Base-by-base conservation (phyloP, 2,888 invertebrate genomes). In the Apantesis nais region DNA sequence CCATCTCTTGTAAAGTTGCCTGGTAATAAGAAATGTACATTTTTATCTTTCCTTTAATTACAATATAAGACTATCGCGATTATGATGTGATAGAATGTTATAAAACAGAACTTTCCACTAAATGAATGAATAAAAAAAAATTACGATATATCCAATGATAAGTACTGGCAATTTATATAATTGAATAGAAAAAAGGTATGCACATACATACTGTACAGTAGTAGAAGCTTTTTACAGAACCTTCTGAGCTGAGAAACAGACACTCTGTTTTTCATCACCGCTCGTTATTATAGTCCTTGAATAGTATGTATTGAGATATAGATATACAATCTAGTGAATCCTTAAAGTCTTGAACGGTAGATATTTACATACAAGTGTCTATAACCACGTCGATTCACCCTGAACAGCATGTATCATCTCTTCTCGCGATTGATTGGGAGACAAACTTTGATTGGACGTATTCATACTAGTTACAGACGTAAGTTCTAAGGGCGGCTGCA, bases 391-490 rank as follows among this genome's bases (percentile, higher is more conserved):
- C 55, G 22, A 39, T 62, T 67, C 55, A 22, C 70, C 66, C 65
- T 31, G 12, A 44, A 55, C 55, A 60, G 39, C 69, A 69, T 61
- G 62, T 68, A 61, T 86, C 64, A 62, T 66, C 62, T 63, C 39
- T 19, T 19, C 0, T 37, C 41, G 48, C 61, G 87, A 89, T 89
- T 90, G 89, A 90, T 91, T 90, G 83, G 85, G 82, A 85, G 84
- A 78, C 79, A 79, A 90, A 90, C 87, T 90, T 88, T 86, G 90
- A 90, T 90, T 90, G 89, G 83, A 88, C 85, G 86, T 85, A 86
- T 89, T 88, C 88, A 85, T 78, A 76, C 76, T 64, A 73, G 75
- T 68, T 68, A 44, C 41, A 34, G 62, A 39, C 34, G 52, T 37
- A 55, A 71, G 39, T 67, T 71, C 31, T 65, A 25, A 66, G 62